A percentile compares a stretch with the other conserved stretches of the same genome.
phyloP scores from a whole-genome alignment of 2,888 invertebrate genomes.

The Zootermopsis nevadensis region DNA sequence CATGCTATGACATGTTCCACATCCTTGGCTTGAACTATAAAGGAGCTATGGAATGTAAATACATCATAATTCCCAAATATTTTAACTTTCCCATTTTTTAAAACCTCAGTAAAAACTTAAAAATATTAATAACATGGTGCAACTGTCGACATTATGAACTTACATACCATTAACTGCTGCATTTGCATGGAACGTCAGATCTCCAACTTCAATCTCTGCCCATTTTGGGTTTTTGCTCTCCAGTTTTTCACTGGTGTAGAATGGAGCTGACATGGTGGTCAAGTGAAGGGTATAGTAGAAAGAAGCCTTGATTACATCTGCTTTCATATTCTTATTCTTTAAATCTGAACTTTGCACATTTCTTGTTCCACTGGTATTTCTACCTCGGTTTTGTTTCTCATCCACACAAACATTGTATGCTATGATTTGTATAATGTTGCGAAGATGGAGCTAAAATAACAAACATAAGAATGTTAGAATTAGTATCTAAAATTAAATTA shows the following conservation, averaged over 20 bases:
- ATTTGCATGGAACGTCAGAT: slow-evolving; percentile 57
- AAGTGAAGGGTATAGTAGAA: slow-evolving; percentile 85
- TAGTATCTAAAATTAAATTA: neutral
- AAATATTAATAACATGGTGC: too few species aligned
- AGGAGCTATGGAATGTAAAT: too few species aligned
- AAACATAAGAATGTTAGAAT: neutral
- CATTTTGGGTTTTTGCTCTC: slow-evolving; percentile 81
- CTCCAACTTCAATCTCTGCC: slow-evolving; percentile 74
- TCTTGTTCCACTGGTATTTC: neutral
- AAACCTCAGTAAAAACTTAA: too few species aligned
- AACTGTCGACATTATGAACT: too few species aligned
- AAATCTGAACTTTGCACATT: slow-evolving; percentile 60
- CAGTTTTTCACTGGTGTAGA: slow-evolving; percentile 84
- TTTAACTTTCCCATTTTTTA: too few species aligned
- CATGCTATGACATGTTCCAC: too few species aligned
- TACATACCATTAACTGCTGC: slow-evolving; percentile 57
- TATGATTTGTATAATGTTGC: slow-evolving; percentile 82
- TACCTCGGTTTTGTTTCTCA: neutral
- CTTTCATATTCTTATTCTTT: neutral
- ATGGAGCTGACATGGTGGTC: slow-evolving; percentile 83
- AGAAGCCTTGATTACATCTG: slow-evolving; percentile 58
- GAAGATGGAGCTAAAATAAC: slow-evolving; percentile 73
- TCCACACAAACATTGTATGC: slow-evolving; percentile 68
- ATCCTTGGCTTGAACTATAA: too few species aligned
- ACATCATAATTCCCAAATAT: too few species aligned